A percentile compares a stretch with the other conserved stretches of the same genome.
These are phyloP conservation scores for Apodemus sylvaticus DNA, from an alignment of 2,113 vertebrate genomes.

Conservation along the genomic window DNA sequence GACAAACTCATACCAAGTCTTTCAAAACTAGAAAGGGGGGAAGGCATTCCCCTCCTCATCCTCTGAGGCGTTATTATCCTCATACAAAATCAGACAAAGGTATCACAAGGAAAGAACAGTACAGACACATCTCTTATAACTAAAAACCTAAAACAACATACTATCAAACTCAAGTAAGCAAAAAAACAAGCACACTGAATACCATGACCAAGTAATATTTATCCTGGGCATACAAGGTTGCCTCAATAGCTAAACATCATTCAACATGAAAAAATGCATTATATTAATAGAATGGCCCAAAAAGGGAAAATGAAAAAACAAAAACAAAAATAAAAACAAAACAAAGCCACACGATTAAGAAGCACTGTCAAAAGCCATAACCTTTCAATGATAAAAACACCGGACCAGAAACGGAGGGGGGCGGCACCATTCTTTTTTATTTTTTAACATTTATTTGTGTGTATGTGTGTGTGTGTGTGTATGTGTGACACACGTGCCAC, in stretches of 20 bases:
- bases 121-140: not conserved
- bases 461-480: not conserved
- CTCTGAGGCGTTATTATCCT: not conserved
- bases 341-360: not conserved
- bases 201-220: slow-evolving; percentile 11
- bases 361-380: not conserved
- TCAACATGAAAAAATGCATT: not conserved
- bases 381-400: slow-evolving; percentile 23
- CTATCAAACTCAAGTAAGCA: not conserved
- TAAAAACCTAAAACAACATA: not conserved
- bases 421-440: not conserved
- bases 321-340: not conserved
- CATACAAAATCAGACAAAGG: slow-evolving; percentile 26
- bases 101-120: slow-evolving; percentile 16
- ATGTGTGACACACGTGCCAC: not conserved
- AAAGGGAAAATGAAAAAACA: not conserved
- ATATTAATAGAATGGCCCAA: not conserved
- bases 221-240: not conserved
- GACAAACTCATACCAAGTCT: not conserved
- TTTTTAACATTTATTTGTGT: too few species aligned
- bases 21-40: not conserved
- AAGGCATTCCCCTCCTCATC: not conserved
- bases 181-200: not conserved
- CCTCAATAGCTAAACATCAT: slow-evolving; percentile 14
- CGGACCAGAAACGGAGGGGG: not conserved